Base-by-base conservation (phyloP, 2,797 vertebrate genomes). In the Lepus oiostolus region DNA sequence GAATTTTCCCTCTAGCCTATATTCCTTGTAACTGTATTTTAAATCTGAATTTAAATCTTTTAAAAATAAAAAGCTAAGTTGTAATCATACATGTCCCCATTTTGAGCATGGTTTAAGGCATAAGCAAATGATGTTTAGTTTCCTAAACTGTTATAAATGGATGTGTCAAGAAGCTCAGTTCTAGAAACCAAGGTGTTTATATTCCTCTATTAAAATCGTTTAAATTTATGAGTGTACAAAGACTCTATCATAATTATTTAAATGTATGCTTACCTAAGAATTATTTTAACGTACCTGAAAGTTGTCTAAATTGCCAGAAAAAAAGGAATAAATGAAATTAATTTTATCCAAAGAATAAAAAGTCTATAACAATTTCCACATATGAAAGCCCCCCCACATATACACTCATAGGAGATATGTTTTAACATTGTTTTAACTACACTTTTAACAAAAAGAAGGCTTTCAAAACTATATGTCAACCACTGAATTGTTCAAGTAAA, bases 321-420 rank as follows among this genome's bases (percentile, higher is more conserved):
- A 67, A 38, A 87, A 90, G 12, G 7, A 90, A 75, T 19, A 32
- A 63, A 52, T 50, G 85, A 70, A 16, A 63, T 32, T 67, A 82
- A 92, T 60, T 79, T 14, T 79, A 47, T 32, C 12, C 28, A 93
- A 21, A 32, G 28, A 77, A 83, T 93, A 63, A 81, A 92, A 96
- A 58, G 26, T 63, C 5, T 70, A 50, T 50, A 19, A 1, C 4
- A 54, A 85, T 68, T 91, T 81, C 80, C 19, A 35, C 38, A 8
- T 24, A 13, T 87, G 2, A 90, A 21, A 52, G 5, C n/a, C 16
- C 5, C 67, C 38, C 4, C n/a, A 9, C 13, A 21, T 24, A 76
- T 24, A 63, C 58, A 80, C 24, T 58, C 22, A 42, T 19, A 60
- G 24, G 52, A 6, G 30, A 77, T 19, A 86, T 21, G 0, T 22